Base-by-base conservation (phyloP, 2,797 vertebrate genomes). In the Lindbergichthys nudifrons region DNA sequence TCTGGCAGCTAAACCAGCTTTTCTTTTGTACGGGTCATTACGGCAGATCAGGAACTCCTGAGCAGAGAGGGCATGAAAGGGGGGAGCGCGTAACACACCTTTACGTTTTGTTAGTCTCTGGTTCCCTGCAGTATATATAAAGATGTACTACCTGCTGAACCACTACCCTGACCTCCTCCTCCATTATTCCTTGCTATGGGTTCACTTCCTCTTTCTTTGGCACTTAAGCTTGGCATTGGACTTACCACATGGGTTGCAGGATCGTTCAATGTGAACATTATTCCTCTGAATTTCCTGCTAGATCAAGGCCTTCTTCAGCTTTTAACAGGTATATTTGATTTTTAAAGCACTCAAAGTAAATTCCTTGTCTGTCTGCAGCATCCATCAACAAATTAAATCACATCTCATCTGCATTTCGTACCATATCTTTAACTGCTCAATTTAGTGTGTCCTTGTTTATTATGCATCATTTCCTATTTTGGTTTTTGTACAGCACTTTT, bases 371-470 rank as follows among this genome's bases (percentile, higher is more conserved):
- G 32, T 30, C 48, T 48, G 72, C 50, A 41, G 43, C 42, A 50
- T 65, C 15, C 11, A 45, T 54, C 66, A 39, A 32, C 5, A 32
- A 32, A 32, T 6, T 32, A 2, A 32, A 8, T 32, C 32, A 32
- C 32, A 32, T 32, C 32, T 32, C 32, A 32, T 32, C 32, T 32
- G 32, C 32, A 32, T 32, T 48, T 41, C 26, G 8, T 12, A 8
- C 50, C 3, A 0, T 18, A 48, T 56, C 50, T 61, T 62, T 36
- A 32, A 32, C 32, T 36, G 7, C 32, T 36, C 32, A 36, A 36
- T 54, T 42, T 54, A 42, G 36, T 8, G 5, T 75, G 72, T 47
- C 54, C 60, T 73, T 57, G 53, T 74, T 77, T 36, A 32, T 46
- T 32, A 53, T 53, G 43, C 18, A 36, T 69, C 14, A 39, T 47